Percentiles rank a stretch among this genome's conserved stretches.
These are phyloP conservation scores for Ciconia maguari DNA, from an alignment of 2,113 vertebrate species.

Conservation along the genomic window DNA sequence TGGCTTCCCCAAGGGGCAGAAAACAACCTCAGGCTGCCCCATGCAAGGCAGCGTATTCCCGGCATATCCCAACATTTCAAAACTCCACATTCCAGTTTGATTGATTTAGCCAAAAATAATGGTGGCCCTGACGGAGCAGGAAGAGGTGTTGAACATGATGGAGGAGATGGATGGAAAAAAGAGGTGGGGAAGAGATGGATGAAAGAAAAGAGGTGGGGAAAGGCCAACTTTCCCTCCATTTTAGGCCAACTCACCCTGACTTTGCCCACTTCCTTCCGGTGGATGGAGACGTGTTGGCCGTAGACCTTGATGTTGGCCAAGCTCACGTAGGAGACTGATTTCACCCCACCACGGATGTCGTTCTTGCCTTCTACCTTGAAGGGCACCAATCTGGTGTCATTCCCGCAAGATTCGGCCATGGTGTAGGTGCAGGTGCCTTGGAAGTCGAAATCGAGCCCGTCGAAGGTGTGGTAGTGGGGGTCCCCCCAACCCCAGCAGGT, in stretches of 20 bases:
- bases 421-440: constrained; percentile 79
- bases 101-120: not conserved
- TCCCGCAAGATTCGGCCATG: constrained; percentile 67
- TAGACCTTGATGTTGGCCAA: constrained; percentile 69
- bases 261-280: constrained; percentile 68
- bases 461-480: constrained; percentile 77
- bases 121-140: not conserved
- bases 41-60: rapidly evolving
- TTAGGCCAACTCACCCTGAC: constrained; percentile 73
- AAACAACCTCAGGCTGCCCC: too few species aligned
- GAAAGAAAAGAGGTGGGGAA: not conserved
- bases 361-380: constrained; percentile 83
- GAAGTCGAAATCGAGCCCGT: constrained; percentile 69
- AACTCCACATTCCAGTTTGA: not conserved
- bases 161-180: rapidly evolving
- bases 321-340: constrained; percentile 73
- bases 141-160: rapidly evolving
- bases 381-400: constrained; percentile 62
- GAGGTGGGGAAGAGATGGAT: not conserved
- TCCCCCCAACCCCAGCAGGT: constrained; percentile 76
- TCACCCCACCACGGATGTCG: constrained; percentile 71
- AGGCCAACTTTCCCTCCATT: not conserved
- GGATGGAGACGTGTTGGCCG: constrained; percentile 67
- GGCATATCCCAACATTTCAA: rapidly evolving
- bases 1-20: not conserved